Conservation (phyloP, 2,797 vertebrate species). For the Petrocephalus schoutedeni region DNA sequence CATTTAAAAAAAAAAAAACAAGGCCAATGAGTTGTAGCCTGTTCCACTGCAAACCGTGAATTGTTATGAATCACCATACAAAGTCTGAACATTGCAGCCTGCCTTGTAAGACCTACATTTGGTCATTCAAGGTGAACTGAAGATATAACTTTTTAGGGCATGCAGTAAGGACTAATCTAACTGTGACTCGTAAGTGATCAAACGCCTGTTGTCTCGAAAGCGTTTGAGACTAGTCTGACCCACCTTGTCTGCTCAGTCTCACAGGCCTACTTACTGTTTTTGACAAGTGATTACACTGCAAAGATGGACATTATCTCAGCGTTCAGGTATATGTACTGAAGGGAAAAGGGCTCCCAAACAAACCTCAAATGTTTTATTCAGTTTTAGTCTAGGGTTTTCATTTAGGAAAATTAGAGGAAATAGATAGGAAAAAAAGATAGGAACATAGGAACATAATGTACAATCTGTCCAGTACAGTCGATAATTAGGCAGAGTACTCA, state of each 20-base stretch:
- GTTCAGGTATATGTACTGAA: background rate
- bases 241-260: background rate
- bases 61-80: background rate
- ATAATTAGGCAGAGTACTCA: constrained; percentile 41
- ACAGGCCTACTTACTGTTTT: background rate
- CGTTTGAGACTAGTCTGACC: background rate
- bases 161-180: background rate
- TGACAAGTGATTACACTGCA: background rate
- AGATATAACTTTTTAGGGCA: background rate
- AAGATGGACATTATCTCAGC: background rate
- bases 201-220: background rate
- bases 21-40: background rate
- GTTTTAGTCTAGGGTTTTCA: background rate
- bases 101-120: background rate
- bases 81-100: background rate
- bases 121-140: background rate
- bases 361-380: background rate
- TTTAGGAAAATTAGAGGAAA: background rate
- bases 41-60: background rate
- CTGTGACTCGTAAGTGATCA: background rate
- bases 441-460: constrained; percentile 24
- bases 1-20: constrained; percentile 33
- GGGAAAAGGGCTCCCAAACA: background rate
- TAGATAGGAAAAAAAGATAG: background rate
- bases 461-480: constrained; percentile 26